phyloP scores from a whole-genome alignment of 2,113 vertebrate species.

The Lepisosteus oculatus region DNA sequence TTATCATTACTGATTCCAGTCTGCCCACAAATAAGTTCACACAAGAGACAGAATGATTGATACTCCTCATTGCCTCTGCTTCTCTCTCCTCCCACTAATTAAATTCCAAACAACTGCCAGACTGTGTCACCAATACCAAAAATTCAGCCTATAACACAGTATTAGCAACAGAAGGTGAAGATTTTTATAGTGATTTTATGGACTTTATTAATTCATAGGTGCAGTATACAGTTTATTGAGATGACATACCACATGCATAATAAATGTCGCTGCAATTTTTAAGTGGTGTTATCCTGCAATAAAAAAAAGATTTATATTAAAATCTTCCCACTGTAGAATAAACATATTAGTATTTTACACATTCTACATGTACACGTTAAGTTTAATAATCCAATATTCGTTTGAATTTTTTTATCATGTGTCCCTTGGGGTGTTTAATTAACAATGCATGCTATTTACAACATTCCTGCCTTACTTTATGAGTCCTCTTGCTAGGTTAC shows the following conservation, averaged over 20 bases:
- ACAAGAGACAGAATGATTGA: slow-evolving; percentile 76
- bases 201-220: too few species aligned
- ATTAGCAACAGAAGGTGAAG: slow-evolving; percentile 28
- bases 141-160: slow-evolving; percentile 50
- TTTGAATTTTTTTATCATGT: too few species aligned
- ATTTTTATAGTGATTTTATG: too few species aligned
- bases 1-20: slow-evolving; percentile 74
- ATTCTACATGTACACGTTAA: neutral
- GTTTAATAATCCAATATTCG: too few species aligned
- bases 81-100: slow-evolving; percentile 63
- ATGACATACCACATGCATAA: too few species aligned
- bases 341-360: too few species aligned
- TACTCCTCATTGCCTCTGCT: slow-evolving; percentile 72
- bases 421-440: too few species aligned
- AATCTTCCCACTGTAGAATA: too few species aligned
- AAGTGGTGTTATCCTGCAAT: too few species aligned
- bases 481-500: slow-evolving; percentile 59
- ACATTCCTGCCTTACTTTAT: slow-evolving; percentile 41
- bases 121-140: slow-evolving; percentile 68
- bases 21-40: slow-evolving; percentile 72
- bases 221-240: too few species aligned
- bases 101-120: slow-evolving; percentile 70
- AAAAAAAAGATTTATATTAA: too few species aligned
- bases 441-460: neutral
- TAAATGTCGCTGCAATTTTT: too few species aligned